A percentile compares a stretch with the other conserved stretches of the same genome.
phyloP scores from a whole-genome alignment of 1,140 invertebrate genomes.

The Lepidotrigona ventralis region DNA sequence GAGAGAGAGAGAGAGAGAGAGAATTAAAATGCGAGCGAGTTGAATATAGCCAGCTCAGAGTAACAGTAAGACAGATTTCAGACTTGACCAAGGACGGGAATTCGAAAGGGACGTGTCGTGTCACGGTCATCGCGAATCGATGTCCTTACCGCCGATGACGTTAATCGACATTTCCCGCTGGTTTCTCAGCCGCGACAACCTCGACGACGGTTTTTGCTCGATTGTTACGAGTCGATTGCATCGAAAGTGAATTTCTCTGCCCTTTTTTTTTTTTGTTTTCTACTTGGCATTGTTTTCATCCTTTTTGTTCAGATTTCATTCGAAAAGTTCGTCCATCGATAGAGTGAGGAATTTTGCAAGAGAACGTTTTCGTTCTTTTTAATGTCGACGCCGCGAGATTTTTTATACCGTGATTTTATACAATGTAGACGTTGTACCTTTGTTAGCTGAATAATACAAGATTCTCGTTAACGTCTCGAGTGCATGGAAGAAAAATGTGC shows the following conservation, averaged over 20 bases:
- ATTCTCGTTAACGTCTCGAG: too few relatives aligned
- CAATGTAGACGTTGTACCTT: too few relatives aligned
- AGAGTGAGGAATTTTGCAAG: too few relatives aligned
- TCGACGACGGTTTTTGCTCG: background rate
- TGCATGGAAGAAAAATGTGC: slow-evolving; percentile 26
- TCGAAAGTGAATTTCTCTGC: background rate
- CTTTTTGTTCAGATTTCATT: too few relatives aligned
- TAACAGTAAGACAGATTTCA: slow-evolving; percentile 38
- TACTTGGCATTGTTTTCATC: background rate
- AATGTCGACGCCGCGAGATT: too few relatives aligned
- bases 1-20: too few relatives aligned
- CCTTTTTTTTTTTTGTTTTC: background rate
- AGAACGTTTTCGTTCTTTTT: too few relatives aligned
- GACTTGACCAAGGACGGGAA: slow-evolving; percentile 52
- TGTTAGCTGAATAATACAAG: too few relatives aligned
- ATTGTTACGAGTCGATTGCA: background rate
- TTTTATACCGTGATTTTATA: too few relatives aligned
- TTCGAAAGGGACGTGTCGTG: slow-evolving; percentile 54
- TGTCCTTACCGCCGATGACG: slow-evolving; percentile 45
- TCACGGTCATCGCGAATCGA: slow-evolving; percentile 47
- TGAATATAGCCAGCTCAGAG: background rate
- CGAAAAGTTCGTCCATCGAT: too few relatives aligned
- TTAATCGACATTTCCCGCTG: slow-evolving; percentile 32
- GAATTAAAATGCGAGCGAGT: background rate
- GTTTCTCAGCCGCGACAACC: background rate